Conservation (phyloP, 2,888 invertebrate species). For the Uropetala carovei region DNA sequence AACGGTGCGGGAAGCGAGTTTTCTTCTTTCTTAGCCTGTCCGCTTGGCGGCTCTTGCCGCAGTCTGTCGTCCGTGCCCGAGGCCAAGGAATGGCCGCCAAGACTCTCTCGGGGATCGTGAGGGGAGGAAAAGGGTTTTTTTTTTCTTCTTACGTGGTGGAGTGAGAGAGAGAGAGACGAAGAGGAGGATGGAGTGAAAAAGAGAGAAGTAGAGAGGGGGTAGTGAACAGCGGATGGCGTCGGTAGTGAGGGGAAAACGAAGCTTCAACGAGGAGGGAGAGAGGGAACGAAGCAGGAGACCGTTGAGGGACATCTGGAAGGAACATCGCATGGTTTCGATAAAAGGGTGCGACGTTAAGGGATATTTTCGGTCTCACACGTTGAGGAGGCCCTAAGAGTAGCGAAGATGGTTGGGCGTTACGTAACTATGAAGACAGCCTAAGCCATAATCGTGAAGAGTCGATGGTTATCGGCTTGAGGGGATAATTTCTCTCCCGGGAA, state of each 20-base stretch:
- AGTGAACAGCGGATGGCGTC: neutral
- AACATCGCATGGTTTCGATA: conserved; percentile 7
- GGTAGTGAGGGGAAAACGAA: neutral
- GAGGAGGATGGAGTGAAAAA: neutral
- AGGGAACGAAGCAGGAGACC: neutral
- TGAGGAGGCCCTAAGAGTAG: neutral
- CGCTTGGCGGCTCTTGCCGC: conserved; percentile 29
- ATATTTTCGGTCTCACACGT: conserved; percentile 14
- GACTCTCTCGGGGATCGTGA: neutral
- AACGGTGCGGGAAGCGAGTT: conserved; percentile 14
- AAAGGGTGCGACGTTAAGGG: neutral
- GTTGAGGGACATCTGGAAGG: conserved; percentile 57
- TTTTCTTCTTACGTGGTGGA: neutral
- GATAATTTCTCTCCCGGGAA: no score
- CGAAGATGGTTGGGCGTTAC: neutral
- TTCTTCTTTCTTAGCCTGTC: conserved; percentile 40
- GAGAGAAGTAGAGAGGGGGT: neutral
- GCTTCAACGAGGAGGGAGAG: conserved; percentile 9
- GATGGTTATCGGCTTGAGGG: no score
- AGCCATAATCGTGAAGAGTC: neutral
- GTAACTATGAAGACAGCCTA: neutral
- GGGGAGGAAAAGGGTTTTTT: conserved; percentile 2
- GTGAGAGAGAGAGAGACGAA: neutral
- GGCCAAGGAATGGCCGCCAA: conserved; percentile 55
- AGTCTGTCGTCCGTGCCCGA: neutral